phyloP scores from a whole-genome alignment of 2,113 vertebrate genomes.

The Theristicus caerulescens region DNA sequence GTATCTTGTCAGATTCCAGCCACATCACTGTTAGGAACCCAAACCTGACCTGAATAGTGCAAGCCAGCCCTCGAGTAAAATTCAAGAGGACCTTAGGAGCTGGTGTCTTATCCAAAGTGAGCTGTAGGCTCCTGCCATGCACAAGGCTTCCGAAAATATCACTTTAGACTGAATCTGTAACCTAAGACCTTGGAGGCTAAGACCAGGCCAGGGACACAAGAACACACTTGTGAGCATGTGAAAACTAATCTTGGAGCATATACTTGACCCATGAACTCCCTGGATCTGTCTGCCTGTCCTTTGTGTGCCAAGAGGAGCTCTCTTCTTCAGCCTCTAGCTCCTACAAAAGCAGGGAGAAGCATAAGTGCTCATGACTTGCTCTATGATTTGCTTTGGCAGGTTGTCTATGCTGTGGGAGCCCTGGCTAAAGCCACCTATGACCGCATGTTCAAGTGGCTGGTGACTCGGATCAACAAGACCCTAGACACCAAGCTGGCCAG shows the following conservation, averaged over 20 bases:
- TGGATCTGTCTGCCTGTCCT: background rate
- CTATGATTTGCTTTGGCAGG: constrained; percentile 65
- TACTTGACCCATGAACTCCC: background rate
- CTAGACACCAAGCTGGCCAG: constrained; percentile 90
- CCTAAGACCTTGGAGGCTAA: background rate
- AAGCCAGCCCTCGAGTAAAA: background rate
- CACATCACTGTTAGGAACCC: background rate
- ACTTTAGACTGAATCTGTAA: background rate
- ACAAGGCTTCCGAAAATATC: background rate
- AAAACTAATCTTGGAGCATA: background rate
- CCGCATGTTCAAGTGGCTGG: constrained; percentile 94
- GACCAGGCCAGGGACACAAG: background rate
- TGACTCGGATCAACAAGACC: constrained; percentile 90
- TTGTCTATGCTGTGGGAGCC: constrained; percentile 89
- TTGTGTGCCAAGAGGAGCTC: background rate
- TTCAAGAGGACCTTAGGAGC: background rate
- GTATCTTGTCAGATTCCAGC: background rate
- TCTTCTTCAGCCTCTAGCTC: background rate
- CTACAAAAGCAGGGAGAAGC: background rate
- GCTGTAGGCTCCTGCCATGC: background rate
- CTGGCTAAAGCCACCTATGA: constrained; percentile 95
- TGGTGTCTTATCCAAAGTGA: background rate
- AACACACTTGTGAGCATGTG: background rate
- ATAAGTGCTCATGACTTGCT: background rate
- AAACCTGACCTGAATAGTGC: background rate